phyloP scores from a whole-genome alignment of 1,140 invertebrate species.

The Solenopsis fugax region DNA sequence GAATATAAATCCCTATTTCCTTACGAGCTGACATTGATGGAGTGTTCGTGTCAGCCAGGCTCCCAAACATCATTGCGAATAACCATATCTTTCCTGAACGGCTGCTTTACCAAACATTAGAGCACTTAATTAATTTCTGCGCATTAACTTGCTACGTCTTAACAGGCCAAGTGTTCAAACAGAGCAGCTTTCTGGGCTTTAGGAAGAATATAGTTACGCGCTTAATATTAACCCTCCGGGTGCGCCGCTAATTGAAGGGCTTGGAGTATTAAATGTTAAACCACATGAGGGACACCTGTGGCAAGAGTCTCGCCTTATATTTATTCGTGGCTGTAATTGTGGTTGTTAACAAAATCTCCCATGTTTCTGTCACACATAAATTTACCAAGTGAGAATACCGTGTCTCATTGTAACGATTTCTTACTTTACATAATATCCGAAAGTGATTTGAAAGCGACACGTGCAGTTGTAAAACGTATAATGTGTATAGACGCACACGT shows the following conservation, averaged over 20 bases:
- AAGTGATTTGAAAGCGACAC: neutral
- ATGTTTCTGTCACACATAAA: too few species aligned
- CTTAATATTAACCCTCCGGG: slow-evolving; percentile 46
- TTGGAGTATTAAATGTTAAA: slow-evolving; percentile 53
- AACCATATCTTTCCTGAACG: slow-evolving; percentile 29
- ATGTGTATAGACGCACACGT: neutral
- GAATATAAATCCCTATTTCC: slow-evolving; percentile 62
- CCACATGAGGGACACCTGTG: slow-evolving; percentile 38
- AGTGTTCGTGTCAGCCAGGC: slow-evolving; percentile 22
- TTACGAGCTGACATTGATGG: slow-evolving; percentile 59
- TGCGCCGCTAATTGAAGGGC: slow-evolving; percentile 48
- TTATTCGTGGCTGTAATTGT: slow-evolving; percentile 16
- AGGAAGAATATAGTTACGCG: slow-evolving; percentile 35
- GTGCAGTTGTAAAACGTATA: neutral
- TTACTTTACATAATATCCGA: neutral
- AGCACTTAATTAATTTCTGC: slow-evolving; percentile 55
- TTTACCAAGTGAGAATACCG: neutral
- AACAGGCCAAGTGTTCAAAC: slow-evolving; percentile 43
- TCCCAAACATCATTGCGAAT: slow-evolving; percentile 15
- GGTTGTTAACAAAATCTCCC: slow-evolving; percentile 13
- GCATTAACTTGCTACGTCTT: slow-evolving; percentile 53
- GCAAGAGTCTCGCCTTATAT: slow-evolving; percentile 22
- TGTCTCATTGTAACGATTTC: neutral
- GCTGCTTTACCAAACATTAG: slow-evolving; percentile 23
- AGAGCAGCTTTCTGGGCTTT: slow-evolving; percentile 17